Base-by-base conservation (phyloP, 2,113 vertebrate genomes). In the Pimephales promelas region DNA sequence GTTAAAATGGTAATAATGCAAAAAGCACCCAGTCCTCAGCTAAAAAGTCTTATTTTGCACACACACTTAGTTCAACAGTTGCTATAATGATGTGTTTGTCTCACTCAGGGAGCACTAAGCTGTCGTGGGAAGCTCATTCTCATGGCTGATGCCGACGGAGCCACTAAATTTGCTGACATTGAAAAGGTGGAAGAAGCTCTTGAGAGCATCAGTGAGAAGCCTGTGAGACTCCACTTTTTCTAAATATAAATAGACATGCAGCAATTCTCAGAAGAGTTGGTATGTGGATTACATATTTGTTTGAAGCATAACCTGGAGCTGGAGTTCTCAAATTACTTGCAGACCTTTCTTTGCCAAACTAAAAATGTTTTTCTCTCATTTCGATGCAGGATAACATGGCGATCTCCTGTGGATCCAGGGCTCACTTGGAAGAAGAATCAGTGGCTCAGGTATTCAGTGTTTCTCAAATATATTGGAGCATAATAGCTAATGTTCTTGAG, bases 91-190 rank as follows among this genome's bases (percentile, higher is more conserved):
- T 10, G 5, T 28, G 24, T 49, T 3, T 68, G 14, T n/a, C 45
- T 85, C n/a, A 31, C 71, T 47, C 86, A 99, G 98, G 98, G 98
- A 86, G 92, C 95, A n/a, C 91, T 98, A 82, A 95, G 94, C 89
- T 96, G 94, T 89, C 95, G 96, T 34, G 97, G 98, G 0, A 91
- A 92, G 81, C 90, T 94, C 66, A 95, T 99, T 75, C 95, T 99
- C 28, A 98, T 99, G 98, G 97, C 97, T 1, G 98, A 99, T 88
- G 98, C 98, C 54, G 98, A 99, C 18, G 98, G 97, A 88, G 98
- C 98, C 82, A 99, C 97, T 47, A 97, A 97, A 91, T 99, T 99
- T 92, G 90, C 93, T 85, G 98, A 99, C 90, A 62, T 97, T 83
- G 96, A 96, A 87, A 98, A 98, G 92, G 90, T 98, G 80, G 98